A percentile compares a stretch with the other conserved stretches of the same genome.
phyloP scores from a whole-genome alignment of 2,888 invertebrate species.

The Nasonia oneida region DNA sequence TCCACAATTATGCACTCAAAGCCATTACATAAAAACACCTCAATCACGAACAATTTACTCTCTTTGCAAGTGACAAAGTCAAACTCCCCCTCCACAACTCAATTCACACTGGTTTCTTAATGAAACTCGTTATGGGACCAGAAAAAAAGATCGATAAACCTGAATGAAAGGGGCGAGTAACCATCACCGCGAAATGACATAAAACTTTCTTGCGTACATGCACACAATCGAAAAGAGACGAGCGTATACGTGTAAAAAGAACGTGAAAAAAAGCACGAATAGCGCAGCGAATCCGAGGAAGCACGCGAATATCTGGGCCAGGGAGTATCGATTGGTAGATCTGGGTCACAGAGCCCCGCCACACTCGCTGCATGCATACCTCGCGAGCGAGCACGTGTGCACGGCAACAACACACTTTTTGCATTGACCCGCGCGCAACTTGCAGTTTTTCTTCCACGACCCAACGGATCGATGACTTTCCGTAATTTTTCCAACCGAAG shows the following conservation, averaged over 20 bases:
- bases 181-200: slow-evolving; percentile 47
- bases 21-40: too few relatives aligned
- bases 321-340: slow-evolving; percentile 75
- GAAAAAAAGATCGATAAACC: slow-evolving; percentile 45
- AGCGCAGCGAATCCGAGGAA: slow-evolving; percentile 35
- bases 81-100: background rate
- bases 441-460: background rate
- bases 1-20: background rate
- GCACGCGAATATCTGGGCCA: slow-evolving; percentile 72
- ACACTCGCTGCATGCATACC: slow-evolving; percentile 54
- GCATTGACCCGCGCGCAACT: slow-evolving; percentile 15
- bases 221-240: background rate
- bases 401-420: slow-evolving; percentile 21
- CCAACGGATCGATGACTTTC: background rate
- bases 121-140: background rate
- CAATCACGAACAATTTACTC: background rate
- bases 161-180: slow-evolving; percentile 49
- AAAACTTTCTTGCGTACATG: slow-evolving; percentile 59
- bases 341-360: slow-evolving; percentile 74
- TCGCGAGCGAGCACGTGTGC: background rate
- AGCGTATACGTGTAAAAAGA: background rate
- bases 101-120: background rate
- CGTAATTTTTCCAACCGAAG: background rate
- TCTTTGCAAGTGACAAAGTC: background rate
- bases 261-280: background rate